These are phyloP conservation scores for Hephaestus fuliginosus DNA, from an alignment of 2,797 vertebrate species.

Conservation along the genomic window DNA sequence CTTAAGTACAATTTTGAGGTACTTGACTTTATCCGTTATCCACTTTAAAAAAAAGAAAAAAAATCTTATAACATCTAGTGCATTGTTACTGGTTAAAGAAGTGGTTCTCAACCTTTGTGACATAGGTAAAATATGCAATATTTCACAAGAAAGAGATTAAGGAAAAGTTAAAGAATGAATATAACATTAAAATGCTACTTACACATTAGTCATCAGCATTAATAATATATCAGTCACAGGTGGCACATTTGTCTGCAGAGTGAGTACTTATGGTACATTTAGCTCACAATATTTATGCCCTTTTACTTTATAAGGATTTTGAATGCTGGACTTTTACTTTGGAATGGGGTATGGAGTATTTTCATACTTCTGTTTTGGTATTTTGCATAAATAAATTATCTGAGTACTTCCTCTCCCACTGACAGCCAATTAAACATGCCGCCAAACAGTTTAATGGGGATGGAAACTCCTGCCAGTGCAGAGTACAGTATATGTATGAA, in stretches of 20 bases:
- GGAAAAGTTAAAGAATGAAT: neutral
- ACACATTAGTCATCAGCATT: neutral
- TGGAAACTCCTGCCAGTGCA: neutral
- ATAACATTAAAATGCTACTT: neutral
- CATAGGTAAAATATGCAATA: neutral
- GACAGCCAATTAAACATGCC: neutral
- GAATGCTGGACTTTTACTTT: neutral
- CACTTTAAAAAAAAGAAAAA: too few relatives aligned
- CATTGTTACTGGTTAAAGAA: too few relatives aligned
- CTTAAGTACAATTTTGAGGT: neutral
- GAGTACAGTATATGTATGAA: neutral
- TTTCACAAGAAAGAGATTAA: neutral
- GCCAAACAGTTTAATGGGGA: neutral
- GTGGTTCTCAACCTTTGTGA: too few relatives aligned
- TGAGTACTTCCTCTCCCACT: neutral
- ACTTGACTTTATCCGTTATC: neutral
- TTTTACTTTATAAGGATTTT: neutral
- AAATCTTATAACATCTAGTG: too few relatives aligned
- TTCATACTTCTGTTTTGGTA: neutral
- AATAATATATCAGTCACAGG: neutral
- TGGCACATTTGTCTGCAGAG: too few relatives aligned
- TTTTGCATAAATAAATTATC: neutral
- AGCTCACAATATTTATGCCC: neutral
- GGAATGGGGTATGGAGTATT: neutral
- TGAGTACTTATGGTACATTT: neutral